Conservation (phyloP, 2,888 invertebrate genomes). For the Aspidiotus destructor region DNA sequence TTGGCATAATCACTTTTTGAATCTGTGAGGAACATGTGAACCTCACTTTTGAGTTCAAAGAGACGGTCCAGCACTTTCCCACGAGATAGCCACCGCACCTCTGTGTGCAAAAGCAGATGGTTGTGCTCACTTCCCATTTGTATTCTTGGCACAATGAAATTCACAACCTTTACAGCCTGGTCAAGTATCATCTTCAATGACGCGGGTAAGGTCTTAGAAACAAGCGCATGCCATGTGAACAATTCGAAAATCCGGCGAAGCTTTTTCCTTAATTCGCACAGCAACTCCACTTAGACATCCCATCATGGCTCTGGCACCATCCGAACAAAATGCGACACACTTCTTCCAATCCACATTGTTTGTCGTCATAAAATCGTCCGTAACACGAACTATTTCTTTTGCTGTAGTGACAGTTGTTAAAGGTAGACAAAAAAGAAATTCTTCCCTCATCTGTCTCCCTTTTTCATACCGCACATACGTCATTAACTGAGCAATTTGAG, state of each 20-base stretch:
- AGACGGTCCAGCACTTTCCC: not conserved
- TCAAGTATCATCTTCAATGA: constrained; percentile 8
- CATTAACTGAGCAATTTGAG: constrained; percentile 19
- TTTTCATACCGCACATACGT: not conserved
- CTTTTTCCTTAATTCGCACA: constrained; percentile 34
- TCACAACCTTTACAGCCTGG: constrained; percentile 18
- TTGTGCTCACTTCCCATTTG: constrained; percentile 1
- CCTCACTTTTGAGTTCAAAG: not conserved
- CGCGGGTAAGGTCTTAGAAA: not conserved
- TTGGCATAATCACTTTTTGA: not conserved
- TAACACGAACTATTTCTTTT: constrained; percentile 8
- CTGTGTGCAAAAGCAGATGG: constrained; percentile 4
- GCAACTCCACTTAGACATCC: constrained; percentile 35
- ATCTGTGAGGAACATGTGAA: not conserved
- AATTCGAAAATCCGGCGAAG: constrained; percentile 11
- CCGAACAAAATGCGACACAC: constrained; percentile 24
- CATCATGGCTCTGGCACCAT: constrained; percentile 36
- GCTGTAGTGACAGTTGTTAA: constrained; percentile 8
- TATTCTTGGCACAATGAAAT: too few relatives aligned
- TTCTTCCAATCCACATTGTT: too few relatives aligned
- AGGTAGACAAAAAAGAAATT: constrained; percentile 9
- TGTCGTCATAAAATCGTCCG: constrained; percentile 8
- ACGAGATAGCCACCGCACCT: not conserved
- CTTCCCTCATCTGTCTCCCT: constrained; percentile 6
- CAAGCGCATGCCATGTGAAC: constrained; percentile 1